These are phyloP conservation scores for Pogonocherus hispidulus DNA, from an alignment of 2,888 invertebrate genomes.

Conservation along the genomic window DNA sequence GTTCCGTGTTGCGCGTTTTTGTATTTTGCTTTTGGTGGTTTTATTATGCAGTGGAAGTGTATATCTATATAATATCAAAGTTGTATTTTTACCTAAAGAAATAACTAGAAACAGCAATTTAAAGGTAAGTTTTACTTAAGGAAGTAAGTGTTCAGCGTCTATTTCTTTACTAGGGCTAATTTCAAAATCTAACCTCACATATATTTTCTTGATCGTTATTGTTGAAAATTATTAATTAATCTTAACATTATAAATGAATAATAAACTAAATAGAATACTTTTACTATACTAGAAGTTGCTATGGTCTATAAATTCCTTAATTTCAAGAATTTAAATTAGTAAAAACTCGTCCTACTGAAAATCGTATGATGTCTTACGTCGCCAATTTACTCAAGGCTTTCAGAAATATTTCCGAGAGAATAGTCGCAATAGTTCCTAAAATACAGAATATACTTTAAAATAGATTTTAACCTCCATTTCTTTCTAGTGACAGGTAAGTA, in stretches of 20 bases:
- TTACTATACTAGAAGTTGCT: not conserved
- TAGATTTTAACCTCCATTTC: too few relatives aligned
- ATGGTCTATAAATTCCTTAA: not conserved
- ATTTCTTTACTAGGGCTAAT: too few relatives aligned
- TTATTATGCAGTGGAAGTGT: too few relatives aligned
- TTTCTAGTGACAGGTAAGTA: too few relatives aligned
- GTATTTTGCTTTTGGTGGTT: too few relatives aligned
- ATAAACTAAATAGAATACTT: not conserved
- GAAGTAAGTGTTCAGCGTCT: not conserved
- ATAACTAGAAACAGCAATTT: not conserved
- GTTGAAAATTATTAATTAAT: not conserved
- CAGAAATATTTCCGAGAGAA: not conserved
- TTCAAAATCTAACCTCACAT: not conserved
- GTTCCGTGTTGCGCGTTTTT: too few relatives aligned
- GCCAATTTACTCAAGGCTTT: not conserved
- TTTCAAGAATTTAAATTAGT: not conserved
- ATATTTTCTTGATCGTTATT: not conserved
- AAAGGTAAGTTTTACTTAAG: slow-evolving; percentile 21
- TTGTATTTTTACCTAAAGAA: too few relatives aligned
- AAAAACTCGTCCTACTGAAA: not conserved
- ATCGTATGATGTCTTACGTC: not conserved
- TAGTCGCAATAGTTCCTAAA: too few relatives aligned
- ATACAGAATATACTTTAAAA: not conserved
- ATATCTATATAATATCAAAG: too few relatives aligned
- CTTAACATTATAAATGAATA: too few relatives aligned